These are phyloP conservation scores for Agriopis aurantiaria DNA, from an alignment of 2,888 invertebrate species.

Conservation along the genomic window DNA sequence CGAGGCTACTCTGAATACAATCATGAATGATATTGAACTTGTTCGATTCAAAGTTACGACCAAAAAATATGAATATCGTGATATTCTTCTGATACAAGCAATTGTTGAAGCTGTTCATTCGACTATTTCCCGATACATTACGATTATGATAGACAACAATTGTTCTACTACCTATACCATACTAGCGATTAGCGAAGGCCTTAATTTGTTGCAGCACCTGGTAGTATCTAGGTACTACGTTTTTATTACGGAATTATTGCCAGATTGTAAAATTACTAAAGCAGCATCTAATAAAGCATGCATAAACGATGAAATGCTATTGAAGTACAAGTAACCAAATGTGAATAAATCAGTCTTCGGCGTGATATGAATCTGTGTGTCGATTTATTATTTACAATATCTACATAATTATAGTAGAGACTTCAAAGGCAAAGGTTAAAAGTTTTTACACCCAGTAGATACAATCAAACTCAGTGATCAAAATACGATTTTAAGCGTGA, in stretches of 20 bases:
- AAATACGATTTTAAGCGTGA: neutral
- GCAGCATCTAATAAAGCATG: conserved; percentile 2
- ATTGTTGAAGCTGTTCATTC: conserved; percentile 37
- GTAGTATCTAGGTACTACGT: neutral
- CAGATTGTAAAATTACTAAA: neutral
- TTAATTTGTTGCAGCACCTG: neutral
- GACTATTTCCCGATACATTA: neutral
- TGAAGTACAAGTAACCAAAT: neutral
- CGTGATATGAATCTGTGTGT: neutral
- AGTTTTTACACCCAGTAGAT: neutral
- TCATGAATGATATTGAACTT: conserved; percentile 48
- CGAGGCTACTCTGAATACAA: conserved; percentile 44
- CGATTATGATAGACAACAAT: conserved; percentile 6
- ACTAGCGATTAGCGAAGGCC: conserved; percentile 8
- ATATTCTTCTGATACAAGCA: conserved; percentile 46
- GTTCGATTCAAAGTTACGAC: conserved; percentile 43
- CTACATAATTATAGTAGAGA: too few relatives aligned
- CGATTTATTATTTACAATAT: neutral
- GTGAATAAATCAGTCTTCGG: neutral
- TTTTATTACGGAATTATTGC: neutral
- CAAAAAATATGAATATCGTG: conserved; percentile 85
- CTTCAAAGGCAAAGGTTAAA: neutral
- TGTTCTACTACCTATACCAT: neutral
- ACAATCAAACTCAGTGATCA: neutral
- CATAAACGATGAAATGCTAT: neutral